Conservation (phyloP, 2,888 invertebrate species). For the Melieria omissa region DNA sequence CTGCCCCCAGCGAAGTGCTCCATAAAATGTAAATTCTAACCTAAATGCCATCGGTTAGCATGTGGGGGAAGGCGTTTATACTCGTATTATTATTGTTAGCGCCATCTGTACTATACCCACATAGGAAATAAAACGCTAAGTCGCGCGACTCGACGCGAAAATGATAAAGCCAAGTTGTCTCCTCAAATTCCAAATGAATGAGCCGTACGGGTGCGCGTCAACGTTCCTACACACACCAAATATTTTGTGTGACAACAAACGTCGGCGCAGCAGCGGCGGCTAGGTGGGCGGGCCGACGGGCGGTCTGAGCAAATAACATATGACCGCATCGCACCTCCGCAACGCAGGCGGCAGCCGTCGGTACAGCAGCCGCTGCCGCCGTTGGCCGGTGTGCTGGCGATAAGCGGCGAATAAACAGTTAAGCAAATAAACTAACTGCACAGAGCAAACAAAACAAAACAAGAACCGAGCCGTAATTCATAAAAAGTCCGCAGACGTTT, state of each 20-base stretch:
- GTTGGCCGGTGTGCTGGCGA: too few relatives aligned
- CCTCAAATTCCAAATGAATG: conserved; percentile 55
- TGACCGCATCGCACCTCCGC: too few relatives aligned
- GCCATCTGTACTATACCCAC: conserved; percentile 41
- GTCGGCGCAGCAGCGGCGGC: background rate
- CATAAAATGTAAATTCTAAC: conserved; percentile 42
- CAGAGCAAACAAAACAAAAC: too few relatives aligned
- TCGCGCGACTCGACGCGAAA: conserved; percentile 46
- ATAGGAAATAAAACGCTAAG: conserved; percentile 46
- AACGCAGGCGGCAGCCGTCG: too few relatives aligned
- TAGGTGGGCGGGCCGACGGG: background rate
- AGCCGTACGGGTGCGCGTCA: conserved; percentile 29
- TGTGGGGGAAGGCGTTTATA: conserved; percentile 23
- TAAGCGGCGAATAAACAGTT: too few relatives aligned
- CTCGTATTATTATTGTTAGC: conserved; percentile 33
- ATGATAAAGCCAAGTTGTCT: conserved; percentile 58
- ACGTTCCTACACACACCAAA: too few relatives aligned
- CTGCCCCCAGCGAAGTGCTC: conserved; percentile 16
- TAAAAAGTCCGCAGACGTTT: too few relatives aligned
- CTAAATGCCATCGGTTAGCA: conserved; percentile 30
- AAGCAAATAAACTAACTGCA: too few relatives aligned
- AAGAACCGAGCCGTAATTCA: too few relatives aligned
- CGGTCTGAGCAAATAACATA: conserved; percentile 14
- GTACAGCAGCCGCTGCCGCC: too few relatives aligned
- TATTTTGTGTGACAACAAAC: too few relatives aligned